Conservation (phyloP, 1,140 invertebrate genomes). For the Penaeus indicus region DNA sequence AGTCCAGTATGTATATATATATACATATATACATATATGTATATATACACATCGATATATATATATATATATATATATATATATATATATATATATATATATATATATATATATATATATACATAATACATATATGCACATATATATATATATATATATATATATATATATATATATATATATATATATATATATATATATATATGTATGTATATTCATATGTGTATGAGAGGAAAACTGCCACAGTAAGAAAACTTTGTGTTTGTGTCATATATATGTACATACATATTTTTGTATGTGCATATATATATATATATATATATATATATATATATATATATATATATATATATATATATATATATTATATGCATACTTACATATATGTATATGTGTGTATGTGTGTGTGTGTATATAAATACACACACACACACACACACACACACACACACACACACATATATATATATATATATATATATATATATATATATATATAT, state of each 20-base stretch:
- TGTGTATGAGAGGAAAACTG: too few relatives aligned
- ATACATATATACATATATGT: neutral
- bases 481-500: neutral
- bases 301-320: neutral
- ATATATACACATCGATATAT: neutral
- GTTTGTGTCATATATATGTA: constrained; percentile 6
- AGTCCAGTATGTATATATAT: neutral
- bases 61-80: neutral
- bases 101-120: neutral
- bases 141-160: neutral
- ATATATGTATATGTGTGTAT: constrained; percentile 18
- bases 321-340: neutral
- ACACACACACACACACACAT: neutral
- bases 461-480: neutral
- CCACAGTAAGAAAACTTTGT: too few relatives aligned
- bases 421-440: too few relatives aligned
- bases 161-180: constrained; percentile 10
- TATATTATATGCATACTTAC: neutral
- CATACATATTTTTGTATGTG: neutral
- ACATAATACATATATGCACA: neutral
- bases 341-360: neutral
- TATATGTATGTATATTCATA: neutral
- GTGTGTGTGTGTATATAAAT: neutral
- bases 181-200: neutral
- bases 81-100: neutral